Conservation (phyloP, 2,797 vertebrate genomes). For the Enteromius mattozi region DNA sequence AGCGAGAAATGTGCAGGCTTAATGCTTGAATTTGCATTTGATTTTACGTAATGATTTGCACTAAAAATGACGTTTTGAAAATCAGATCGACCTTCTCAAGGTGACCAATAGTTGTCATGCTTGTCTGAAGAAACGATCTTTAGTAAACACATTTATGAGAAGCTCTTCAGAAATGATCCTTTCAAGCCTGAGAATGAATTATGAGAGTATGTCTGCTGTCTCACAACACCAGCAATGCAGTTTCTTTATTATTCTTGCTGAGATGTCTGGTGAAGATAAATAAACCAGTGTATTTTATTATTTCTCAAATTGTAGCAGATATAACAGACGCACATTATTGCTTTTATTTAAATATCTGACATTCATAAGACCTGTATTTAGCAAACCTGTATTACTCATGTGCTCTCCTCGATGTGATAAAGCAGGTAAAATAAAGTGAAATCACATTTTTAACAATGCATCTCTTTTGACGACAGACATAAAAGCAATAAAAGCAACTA, state of each 20-base stretch:
- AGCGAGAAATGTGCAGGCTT: neutral
- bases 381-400: neutral
- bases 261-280: constrained; percentile 1
- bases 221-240: neutral
- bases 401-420: neutral
- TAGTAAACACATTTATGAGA: neutral
- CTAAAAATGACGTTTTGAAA: neutral
- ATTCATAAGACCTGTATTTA: neutral
- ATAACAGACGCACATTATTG: neutral
- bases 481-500: neutral
- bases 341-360: neutral
- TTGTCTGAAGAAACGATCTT: neutral
- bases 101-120: neutral
- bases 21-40: neutral
- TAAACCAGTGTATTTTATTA: constrained; percentile 7
- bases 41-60: neutral
- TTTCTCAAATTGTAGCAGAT: neutral
- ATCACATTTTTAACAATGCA: neutral
- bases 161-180: neutral
- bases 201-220: neutral
- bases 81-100: neutral
- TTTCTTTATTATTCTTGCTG: neutral
- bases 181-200: neutral
- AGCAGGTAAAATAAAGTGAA: neutral
- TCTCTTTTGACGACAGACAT: neutral